Conservation (phyloP, 2,888 invertebrate species). For the Dusona sp. region DNA sequence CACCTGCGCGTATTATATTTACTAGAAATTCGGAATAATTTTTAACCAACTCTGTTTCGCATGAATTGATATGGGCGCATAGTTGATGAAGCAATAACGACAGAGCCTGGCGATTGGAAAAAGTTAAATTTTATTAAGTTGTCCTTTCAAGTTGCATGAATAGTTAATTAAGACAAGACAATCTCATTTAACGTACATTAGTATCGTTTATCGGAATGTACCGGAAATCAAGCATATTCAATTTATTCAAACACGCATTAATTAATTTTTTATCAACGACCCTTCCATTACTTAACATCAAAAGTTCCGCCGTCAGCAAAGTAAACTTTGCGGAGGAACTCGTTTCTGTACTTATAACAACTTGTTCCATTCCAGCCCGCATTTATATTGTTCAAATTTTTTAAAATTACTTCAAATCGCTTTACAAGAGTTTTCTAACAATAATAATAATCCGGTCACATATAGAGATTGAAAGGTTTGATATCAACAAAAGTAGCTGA, state of each 20-base stretch:
- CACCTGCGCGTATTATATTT: conserved; percentile 74
- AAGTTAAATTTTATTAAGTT: conserved; percentile 6
- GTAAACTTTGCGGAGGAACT: conserved; percentile 73
- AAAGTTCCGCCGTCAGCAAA: conserved; percentile 74
- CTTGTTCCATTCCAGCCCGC: not conserved
- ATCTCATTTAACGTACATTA: conserved; percentile 80
- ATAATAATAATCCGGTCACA: no score
- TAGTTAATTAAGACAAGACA: not conserved
- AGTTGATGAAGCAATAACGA: conserved; percentile 77
- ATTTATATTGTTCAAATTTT: not conserved
- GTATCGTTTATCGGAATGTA: conserved; percentile 84
- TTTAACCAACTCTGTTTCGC: conserved; percentile 76
- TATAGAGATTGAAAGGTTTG: no score
- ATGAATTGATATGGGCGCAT: conserved; percentile 73
- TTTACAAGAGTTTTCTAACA: not conserved
- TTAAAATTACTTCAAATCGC: not conserved
- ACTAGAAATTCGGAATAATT: conserved; percentile 76
- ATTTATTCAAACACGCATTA: conserved; percentile 87
- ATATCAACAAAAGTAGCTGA: no score
- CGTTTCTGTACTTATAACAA: not conserved
- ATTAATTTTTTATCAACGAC: conserved; percentile 81
- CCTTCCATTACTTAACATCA: conserved; percentile 73
- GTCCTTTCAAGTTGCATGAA: not conserved
- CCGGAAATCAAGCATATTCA: conserved; percentile 88
- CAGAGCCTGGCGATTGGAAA: conserved; percentile 72